These are phyloP conservation scores for Azemiops feae DNA, from an alignment of 2,113 vertebrate genomes.

Conservation along the genomic window DNA sequence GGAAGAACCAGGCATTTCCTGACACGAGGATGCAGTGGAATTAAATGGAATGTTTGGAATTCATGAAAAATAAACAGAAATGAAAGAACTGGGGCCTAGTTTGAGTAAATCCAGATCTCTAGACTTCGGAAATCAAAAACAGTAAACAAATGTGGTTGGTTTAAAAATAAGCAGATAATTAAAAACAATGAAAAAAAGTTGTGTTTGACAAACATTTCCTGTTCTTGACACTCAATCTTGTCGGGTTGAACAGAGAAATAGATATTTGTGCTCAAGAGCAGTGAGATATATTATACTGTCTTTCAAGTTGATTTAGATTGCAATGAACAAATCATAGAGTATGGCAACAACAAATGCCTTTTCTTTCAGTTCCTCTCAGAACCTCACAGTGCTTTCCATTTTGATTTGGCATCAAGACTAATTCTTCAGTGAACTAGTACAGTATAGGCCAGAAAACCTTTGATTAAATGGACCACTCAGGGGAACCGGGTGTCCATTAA, in stretches of 20 bases:
- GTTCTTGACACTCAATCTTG: neutral
- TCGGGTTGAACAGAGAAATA: neutral
- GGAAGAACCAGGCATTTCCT: neutral
- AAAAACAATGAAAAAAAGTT: neutral
- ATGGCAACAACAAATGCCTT: neutral
- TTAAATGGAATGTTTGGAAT: neutral
- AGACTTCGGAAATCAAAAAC: neutral
- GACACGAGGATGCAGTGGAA: neutral
- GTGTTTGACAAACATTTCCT: neutral
- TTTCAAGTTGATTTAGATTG: neutral
- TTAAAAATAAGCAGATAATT: neutral
- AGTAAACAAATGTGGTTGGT: neutral
- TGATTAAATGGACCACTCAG: neutral
- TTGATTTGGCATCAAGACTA: neutral
- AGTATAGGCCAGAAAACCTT: neutral
- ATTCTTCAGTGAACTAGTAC: neutral
- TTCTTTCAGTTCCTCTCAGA: neutral
- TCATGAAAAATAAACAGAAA: neutral
- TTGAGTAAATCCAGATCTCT: neutral
- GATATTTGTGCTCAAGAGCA: neutral
- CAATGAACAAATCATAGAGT: neutral
- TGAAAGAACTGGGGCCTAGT: neutral
- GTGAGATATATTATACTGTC: neutral
- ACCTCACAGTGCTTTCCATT: neutral
- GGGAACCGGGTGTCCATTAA: neutral